phyloP scores from a whole-genome alignment of 2,113 vertebrate species.

The Rana temporaria region DNA sequence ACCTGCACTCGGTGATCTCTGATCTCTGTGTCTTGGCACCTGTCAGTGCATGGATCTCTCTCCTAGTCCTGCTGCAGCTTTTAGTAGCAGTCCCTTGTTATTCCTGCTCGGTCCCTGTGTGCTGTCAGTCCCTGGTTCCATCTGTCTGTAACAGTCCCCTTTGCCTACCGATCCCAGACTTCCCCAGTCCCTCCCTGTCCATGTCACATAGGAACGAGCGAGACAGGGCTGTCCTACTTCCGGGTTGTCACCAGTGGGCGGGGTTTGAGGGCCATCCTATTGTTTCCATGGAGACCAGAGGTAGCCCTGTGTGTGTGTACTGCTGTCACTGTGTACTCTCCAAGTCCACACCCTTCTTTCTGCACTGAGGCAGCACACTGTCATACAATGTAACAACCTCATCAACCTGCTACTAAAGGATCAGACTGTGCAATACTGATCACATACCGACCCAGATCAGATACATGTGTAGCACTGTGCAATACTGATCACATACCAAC shows the following conservation, averaged over 20 bases:
- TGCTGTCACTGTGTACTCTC: too few relatives aligned
- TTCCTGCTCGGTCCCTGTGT: background rate
- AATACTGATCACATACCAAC: too few relatives aligned
- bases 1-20: slow-evolving; percentile 9
- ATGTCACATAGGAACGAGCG: background rate
- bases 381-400: too few relatives aligned
- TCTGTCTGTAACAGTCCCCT: background rate
- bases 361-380: too few relatives aligned
- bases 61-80: background rate
- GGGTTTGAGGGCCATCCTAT: too few relatives aligned
- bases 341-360: too few relatives aligned
- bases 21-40: background rate
- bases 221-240: slow-evolving; percentile 1
- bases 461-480: too few relatives aligned
- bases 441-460: too few relatives aligned
- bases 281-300: too few relatives aligned
- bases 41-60: background rate
- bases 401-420: too few relatives aligned
- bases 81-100: background rate
- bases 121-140: background rate
- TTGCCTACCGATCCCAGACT: background rate
- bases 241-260: slow-evolving; percentile 14
- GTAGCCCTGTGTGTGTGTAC: too few relatives aligned
- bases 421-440: too few relatives aligned
- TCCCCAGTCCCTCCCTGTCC: slow-evolving; percentile 20